Conservation (phyloP, 2,113 vertebrate species). For the Tinamus guttatus region DNA sequence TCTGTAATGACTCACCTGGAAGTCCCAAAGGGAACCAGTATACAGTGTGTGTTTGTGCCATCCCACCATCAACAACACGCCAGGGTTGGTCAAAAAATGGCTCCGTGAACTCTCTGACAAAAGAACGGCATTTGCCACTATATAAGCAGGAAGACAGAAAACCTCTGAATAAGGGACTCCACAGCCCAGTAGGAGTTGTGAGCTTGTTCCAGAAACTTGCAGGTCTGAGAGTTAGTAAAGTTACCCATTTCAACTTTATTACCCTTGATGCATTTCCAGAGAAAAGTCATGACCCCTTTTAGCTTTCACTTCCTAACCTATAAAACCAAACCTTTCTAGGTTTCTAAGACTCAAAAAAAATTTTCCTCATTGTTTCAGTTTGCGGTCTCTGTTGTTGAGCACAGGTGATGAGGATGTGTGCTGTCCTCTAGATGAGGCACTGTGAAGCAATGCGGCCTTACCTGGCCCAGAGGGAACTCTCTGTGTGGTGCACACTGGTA, state of each 20-base stretch:
- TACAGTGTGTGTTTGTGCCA: background rate
- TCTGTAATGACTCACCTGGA: background rate
- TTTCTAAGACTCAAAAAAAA: no score
- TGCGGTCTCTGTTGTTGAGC: background rate
- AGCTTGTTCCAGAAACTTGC: background rate
- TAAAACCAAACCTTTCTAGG: background rate
- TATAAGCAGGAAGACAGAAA: background rate
- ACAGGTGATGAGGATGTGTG: background rate
- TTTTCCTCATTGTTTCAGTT: background rate
- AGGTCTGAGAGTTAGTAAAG: background rate
- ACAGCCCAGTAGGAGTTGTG: background rate
- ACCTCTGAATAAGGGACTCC: background rate
- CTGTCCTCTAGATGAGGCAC: background rate
- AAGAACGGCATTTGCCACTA: rapidly evolving
- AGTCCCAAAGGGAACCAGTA: background rate
- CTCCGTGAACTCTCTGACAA: background rate
- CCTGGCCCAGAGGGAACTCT: background rate
- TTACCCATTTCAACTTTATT: background rate
- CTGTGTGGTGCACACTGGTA: background rate
- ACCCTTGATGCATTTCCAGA: background rate
- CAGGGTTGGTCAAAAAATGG: background rate
- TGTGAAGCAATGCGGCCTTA: background rate
- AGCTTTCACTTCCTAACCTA: background rate
- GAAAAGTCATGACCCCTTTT: background rate
- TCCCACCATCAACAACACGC: background rate